Evolutionary conservation across 2,888 invertebrate species (phyloP).

Genomic region (Euproctis similis): DNA sequence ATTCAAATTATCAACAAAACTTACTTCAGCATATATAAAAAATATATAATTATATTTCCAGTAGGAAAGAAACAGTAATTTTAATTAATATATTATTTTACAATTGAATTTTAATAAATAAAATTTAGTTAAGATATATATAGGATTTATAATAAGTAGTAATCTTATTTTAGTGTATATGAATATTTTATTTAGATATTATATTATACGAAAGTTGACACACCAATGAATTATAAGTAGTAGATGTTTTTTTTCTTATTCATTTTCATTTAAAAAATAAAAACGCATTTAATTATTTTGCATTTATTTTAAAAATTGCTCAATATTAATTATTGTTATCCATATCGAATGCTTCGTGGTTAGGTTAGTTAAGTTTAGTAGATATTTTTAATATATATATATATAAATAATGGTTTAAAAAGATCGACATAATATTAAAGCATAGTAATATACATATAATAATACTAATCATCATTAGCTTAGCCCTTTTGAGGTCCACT

Average conservation of each 20-base stretch:
- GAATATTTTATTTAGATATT: conserved; percentile 13
- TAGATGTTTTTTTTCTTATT: conserved; percentile 21
- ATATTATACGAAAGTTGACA: conserved; percentile 21
- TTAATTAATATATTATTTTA: not conserved
- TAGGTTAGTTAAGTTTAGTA: conserved; percentile 23
- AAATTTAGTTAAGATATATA: conserved; percentile 6
- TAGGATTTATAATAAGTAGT: conserved; percentile 11
- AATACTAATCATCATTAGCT: too few species aligned
- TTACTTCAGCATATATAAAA: too few species aligned
- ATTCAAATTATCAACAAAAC: too few species aligned
- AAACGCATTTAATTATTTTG: conserved; percentile 43
- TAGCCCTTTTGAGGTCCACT: too few species aligned
- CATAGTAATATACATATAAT: not conserved
- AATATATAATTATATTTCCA: too few species aligned
- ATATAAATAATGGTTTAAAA: conserved; percentile 30
- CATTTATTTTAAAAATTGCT: conserved; percentile 56
- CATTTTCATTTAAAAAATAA: conserved; percentile 22
- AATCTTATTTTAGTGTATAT: conserved; percentile 12
- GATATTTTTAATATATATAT: conserved; percentile 24
- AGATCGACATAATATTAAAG: conserved; percentile 18
- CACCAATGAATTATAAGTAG: conserved; percentile 60
- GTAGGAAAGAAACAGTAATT: not conserved
- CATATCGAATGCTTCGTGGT: conserved; percentile 23
- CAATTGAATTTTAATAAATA: conserved; percentile 2
- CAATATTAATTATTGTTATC: conserved; percentile 38